phyloP scores from a whole-genome alignment of 2,888 invertebrate genomes.

The Steinernema scapterisci region DNA sequence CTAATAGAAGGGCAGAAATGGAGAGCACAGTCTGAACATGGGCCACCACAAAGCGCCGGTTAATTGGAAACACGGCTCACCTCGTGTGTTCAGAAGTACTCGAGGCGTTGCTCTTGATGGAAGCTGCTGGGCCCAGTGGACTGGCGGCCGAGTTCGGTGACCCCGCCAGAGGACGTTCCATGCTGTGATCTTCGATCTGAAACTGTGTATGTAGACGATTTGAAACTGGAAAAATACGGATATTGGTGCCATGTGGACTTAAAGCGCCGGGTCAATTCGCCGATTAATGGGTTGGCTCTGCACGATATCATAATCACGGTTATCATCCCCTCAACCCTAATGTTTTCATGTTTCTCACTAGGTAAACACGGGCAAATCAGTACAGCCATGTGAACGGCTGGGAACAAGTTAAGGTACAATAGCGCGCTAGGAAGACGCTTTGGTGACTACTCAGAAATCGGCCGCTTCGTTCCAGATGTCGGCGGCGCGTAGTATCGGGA shows the following conservation, averaged over 20 bases:
- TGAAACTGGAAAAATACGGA: background rate
- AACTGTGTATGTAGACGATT: conserved; percentile 28
- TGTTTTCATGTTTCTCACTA: conserved; percentile 30
- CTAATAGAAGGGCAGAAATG: background rate
- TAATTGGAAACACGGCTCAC: conserved; percentile 36
- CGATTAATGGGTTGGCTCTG: conserved; percentile 3
- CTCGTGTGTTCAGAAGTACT: conserved; percentile 55
- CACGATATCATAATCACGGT: background rate
- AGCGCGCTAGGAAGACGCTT: background rate
- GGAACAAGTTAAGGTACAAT: background rate
- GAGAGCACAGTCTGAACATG: too few relatives aligned
- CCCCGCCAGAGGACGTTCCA: conserved; percentile 45
- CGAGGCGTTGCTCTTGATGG: conserved; percentile 51
- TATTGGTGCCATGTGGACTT: background rate
- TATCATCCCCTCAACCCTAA: conserved; percentile 24
- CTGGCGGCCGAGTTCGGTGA: conserved; percentile 39
- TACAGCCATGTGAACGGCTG: background rate
- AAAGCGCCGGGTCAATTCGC: conserved; percentile 13
- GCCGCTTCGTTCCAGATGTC: background rate
- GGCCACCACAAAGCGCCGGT: too few relatives aligned
- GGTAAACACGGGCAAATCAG: conserved; percentile 11
- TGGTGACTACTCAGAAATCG: background rate
- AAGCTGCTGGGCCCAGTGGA: conserved; percentile 42
- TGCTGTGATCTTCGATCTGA: conserved; percentile 46
- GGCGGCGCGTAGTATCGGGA: background rate